A percentile compares a stretch with the other conserved stretches of the same genome.
Evolutionary conservation across 35 echinoderm and acorn worm genomes (phyloP).

Genomic region (Heliocidaris erythrogramma): DNA sequence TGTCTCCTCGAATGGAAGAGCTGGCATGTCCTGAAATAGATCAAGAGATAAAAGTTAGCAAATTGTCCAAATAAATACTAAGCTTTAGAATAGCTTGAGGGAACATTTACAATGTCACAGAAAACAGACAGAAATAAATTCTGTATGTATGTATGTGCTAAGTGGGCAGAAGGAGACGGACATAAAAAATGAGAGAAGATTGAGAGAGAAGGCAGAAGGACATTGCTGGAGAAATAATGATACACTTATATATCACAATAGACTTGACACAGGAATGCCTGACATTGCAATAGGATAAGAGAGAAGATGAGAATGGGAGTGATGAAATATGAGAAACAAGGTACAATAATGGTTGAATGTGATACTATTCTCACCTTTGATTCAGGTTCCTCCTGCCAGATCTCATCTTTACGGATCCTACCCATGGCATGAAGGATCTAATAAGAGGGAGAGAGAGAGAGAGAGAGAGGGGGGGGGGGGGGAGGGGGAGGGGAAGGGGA

Average conservation of each 20-base stretch:
- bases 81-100: neutral
- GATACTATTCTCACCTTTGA: constrained; percentile 45
- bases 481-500: neutral
- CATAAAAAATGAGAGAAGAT: neutral
- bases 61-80: too few relatives aligned
- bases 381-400: constrained; percentile 82
- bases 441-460: neutral
- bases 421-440: constrained; percentile 70
- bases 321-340: neutral
- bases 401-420: constrained; percentile 55
- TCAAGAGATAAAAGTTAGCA: neutral
- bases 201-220: neutral
- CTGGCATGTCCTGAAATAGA: constrained; percentile 53
- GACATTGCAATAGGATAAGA: neutral
- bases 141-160: neutral
- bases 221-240: neutral
- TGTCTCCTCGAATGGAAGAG: constrained; percentile 21
- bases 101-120: neutral
- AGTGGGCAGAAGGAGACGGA: neutral
- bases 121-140: neutral
- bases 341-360: neutral
- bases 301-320: neutral
- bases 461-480: neutral
- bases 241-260: too few relatives aligned
- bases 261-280: too few relatives aligned